phyloP scores from a whole-genome alignment of 2,797 vertebrate species.

The Phalloptychus januarius region DNA sequence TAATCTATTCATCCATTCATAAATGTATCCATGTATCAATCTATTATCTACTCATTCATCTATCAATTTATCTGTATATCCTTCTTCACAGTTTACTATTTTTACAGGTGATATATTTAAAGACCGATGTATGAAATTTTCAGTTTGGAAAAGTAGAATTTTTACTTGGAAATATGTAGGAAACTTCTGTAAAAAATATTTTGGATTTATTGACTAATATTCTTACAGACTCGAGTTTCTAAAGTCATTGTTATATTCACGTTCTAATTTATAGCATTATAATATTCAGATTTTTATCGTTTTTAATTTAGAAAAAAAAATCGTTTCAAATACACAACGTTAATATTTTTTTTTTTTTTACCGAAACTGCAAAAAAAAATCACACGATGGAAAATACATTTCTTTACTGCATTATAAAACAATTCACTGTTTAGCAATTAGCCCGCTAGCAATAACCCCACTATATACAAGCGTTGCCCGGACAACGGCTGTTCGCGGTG shows the following conservation, averaged over 20 bases:
- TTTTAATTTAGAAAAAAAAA: neutral
- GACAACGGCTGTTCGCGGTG: slow-evolving; percentile 68
- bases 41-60: neutral
- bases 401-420: neutral
- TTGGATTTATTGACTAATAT: neutral
- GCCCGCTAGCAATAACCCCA: neutral
- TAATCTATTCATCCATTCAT: neutral
- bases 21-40: neutral
- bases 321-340: neutral
- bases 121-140: neutral
- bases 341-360: neutral
- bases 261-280: neutral
- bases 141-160: neutral
- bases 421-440: neutral
- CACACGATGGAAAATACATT: neutral
- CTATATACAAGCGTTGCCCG: slow-evolving; percentile 64
- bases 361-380: neutral
- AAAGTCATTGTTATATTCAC: neutral
- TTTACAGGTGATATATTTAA: neutral
- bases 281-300: neutral
- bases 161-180: neutral
- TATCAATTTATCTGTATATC: neutral
- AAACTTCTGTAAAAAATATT: neutral
- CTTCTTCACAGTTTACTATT: neutral
- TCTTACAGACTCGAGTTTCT: neutral